Evolutionary conservation across 1,140 invertebrate species (phyloP), one percentile per base, ranked within the genome.

Genomic region (Asobara japonica): DNA sequence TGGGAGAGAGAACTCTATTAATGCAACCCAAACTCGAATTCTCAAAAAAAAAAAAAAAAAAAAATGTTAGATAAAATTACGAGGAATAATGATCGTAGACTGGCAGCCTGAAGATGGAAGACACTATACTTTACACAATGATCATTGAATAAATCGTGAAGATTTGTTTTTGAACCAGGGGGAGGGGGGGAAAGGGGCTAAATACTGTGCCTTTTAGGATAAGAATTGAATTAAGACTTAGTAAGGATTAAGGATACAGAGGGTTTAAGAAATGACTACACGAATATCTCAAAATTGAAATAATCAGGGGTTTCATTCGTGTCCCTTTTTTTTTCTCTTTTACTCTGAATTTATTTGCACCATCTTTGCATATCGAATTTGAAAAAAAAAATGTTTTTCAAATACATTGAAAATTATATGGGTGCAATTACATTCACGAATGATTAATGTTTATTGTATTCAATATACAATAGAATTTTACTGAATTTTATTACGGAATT

Each of bases 131-230:
- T 76, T 79, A 70, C 69, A 78, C 77, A 64, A 68, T 65, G 38
- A 80, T 76, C 71, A 65, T 74, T 36, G n/a, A 81, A n/a, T n/a
- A n/a, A 73, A 75, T 76, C 76, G 73, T 81, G 82, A 81, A 75
- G 72, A 30, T 38, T 84, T 82, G 80, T 80, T 84, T 81, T 84
- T 79, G 80, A 81, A n/a, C n/a, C n/a, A n/a, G n/a, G n/a, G n/a
- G n/a, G n/a, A n/a, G n/a, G n/a, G n/a, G n/a, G n/a, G n/a, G n/a
- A n/a, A n/a, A 81, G 83, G 82, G 86, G 86, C 85, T 84, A 78
- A 86, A 86, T 85, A 86, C 85, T 85, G 86, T 87, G 86, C 86
- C 86, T 87, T 87, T 84, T 87, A 86, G 86, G 84, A 80, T 87
- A 86, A 87, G 85, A 62, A 77, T 83, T 83, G 76, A 80, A 83